Base-by-base conservation (phyloP, 2,797 vertebrate genomes). In the Odontamblyopus rebecca region DNA sequence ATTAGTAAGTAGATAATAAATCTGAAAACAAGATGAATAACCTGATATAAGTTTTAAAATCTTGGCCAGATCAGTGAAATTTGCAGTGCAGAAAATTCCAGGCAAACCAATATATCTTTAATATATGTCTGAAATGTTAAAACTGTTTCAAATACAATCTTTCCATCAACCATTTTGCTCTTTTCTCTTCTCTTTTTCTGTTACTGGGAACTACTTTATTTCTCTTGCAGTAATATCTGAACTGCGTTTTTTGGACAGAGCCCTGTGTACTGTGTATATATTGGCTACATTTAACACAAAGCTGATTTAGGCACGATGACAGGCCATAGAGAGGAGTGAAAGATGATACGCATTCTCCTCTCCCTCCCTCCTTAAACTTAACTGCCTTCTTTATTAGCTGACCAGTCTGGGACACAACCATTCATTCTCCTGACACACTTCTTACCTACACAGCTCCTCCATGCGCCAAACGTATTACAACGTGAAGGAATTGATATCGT, bases 301-400 rank as follows among this genome's bases (percentile, higher is more conserved):
- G 88, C 85, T 90, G 90, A 92, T 92, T 91, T 82, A 85, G 73
- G 80, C 85, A 89, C 51, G 88, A 91, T 93, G 92, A 92, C 90
- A 92, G 86, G 80, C 85, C 72, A 78, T 69, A 29, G 79, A 5
- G 78, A 81, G 75, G 78, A 73, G 66, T 18, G 88, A 92, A 93
- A 93, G 88, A 84, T 63, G 83, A 91, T 90, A 89, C 67, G 72
- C 84, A 79, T 85, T 83, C 83, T 89, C 85, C 82, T 75, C 29
- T 27, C 69, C 66, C 66, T 44, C 41, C 78, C 73, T 29, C 80
- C 75, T 66, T 71, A 79, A 76, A 72, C 80, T 71, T 81, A 78
- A 72, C 80, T 68, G 75, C 76, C 84, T 73, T 53, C 83, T 90
- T 92, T 91, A 93, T 91, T 87, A 90, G 85, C 82, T 69, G 78